Base-by-base conservation (phyloP, 2,888 invertebrate species). In the Machimus atricapillus region DNA sequence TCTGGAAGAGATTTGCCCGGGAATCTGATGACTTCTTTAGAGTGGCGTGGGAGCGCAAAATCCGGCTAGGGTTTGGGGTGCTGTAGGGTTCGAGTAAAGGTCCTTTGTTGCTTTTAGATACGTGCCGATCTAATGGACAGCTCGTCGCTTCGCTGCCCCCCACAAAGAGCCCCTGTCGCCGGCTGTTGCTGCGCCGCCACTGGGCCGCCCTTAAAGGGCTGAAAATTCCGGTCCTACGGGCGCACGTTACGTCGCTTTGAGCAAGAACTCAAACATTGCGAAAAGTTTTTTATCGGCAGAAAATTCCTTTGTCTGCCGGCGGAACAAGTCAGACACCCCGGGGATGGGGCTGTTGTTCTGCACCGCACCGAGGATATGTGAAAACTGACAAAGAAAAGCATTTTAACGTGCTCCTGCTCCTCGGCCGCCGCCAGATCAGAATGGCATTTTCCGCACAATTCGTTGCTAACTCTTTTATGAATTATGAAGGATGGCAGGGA, bases 381-480 rank as follows among this genome's bases (percentile, higher is more conserved):
- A 87, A 40, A 88, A 87, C 81, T 88, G 88, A 88, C 88, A 87
- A 88, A 88, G 88, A 88, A 88, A 87, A 88, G 86, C 58, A 87
- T 87, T 88, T 88, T 87, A 88, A 85, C 86, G 83, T 88, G 87
- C 83, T 77, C 86, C 76, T 27, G 14, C 77, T 77, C 43, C 77
- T 37, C 31, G 14, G 19, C 77, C 14, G 77, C 19, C 79, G 66
- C 73, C 86, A 78, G 87, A 88, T 87, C 86, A 88, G 86, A 87
- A 88, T 87, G 85, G 88, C 86, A 87, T 88, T 88, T 88, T 87
- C 88, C 88, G 88, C 88, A 87, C 88, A 88, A 88, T 88, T 88
- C 88, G 87, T 73, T 88, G 40, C 88, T 87, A 88, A 88, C 88
- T 88, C 88, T 88, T 88, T 88, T 88, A 88, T 88, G 87, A 88